Base-by-base conservation (phyloP, 53 echinoderm and acorn worm species). In the Mesocentrotus franciscanus region DNA sequence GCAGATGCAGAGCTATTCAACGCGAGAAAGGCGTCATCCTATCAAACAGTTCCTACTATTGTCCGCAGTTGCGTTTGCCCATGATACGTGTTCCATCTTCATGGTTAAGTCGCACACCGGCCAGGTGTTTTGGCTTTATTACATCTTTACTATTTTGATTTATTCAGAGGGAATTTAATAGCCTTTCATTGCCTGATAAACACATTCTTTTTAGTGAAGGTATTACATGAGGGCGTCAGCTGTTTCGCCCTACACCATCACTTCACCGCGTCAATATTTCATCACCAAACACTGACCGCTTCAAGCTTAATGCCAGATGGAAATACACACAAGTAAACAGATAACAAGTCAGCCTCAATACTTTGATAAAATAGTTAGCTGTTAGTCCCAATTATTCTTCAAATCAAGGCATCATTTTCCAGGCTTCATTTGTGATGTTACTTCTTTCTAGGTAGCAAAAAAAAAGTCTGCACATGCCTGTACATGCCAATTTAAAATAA, bases 81-180 rank as follows among this genome's bases (percentile, higher is more conserved):
- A 10, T 35, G 56, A 87, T 57, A 85, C 29, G 58, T 81, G 81
- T 58, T 87, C 58, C 29, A 58, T 87, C 87, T 87, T 58, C 87
- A 58, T n/a, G 26, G 87, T 10, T 58, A 87, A 26, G 29, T 87
- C 58, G 18, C 58, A 10, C 58, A 58, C 57, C 5, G 13, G 87
- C 58, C 87, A 87, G 87, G 87, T 87, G 87, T 87, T 85, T 87
- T 59, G 49, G 87, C 87, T 56, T 87, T 87, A 87, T 58, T 87
- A 20, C 87, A 59, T 27, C 81, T 58, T 58, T 26, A 56, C 87
- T 27, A 59, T 11, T 87, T 58, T 4, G 11, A 87, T 87, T 87
- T 27, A 29, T 58, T 81, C 12, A 58, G 26, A 56, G 87, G 59
- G 56, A 87, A 59, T 58, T 58, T 58, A 9, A 85, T 85, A 55